A percentile compares a stretch with the other conserved stretches of the same genome.
Evolutionary conservation across 2,888 invertebrate species (phyloP).

Genomic region (Mythimna impura): DNA sequence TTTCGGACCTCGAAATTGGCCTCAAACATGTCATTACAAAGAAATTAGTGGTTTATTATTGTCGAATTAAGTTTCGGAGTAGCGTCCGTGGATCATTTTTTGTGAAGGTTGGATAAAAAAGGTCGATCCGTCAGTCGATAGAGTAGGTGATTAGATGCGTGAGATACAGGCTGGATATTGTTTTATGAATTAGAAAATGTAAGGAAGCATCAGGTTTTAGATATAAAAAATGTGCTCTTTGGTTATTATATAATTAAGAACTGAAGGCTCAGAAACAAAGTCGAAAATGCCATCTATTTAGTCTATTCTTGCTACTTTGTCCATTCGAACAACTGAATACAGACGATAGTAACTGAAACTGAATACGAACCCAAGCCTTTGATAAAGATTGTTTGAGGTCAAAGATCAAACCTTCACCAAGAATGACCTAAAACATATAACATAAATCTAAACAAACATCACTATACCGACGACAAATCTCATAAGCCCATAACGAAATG

Average conservation of each 20-base stretch:
- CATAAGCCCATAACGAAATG: constrained; percentile 47
- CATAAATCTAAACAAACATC: constrained; percentile 39
- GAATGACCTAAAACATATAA: constrained; percentile 9
- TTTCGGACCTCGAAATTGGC: constrained; percentile 58
- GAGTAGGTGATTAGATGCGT: constrained; percentile 73
- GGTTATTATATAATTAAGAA: background rate
- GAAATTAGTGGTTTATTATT: constrained; percentile 80
- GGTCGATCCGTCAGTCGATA: constrained; percentile 69
- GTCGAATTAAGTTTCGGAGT: constrained; percentile 78
- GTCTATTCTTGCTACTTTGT: background rate
- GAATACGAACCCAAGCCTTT: background rate
- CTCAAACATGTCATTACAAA: constrained; percentile 78
- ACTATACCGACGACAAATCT: constrained; percentile 32
- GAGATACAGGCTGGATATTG: constrained; percentile 47
- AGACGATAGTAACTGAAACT: too few species aligned
- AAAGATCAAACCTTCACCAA: constrained; percentile 23
- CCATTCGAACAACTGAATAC: background rate
- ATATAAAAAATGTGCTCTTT: background rate
- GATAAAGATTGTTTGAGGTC: constrained; percentile 13
- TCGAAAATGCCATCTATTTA: background rate
- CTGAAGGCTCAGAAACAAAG: background rate
- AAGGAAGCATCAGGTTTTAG: background rate
- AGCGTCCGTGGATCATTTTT: constrained; percentile 67
- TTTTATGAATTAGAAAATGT: constrained; percentile 24
- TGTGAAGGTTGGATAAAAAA: constrained; percentile 67